Evolutionary conservation across 2,113 vertebrate genomes (phyloP).

Genomic region (Agelaius phoeniceus): DNA sequence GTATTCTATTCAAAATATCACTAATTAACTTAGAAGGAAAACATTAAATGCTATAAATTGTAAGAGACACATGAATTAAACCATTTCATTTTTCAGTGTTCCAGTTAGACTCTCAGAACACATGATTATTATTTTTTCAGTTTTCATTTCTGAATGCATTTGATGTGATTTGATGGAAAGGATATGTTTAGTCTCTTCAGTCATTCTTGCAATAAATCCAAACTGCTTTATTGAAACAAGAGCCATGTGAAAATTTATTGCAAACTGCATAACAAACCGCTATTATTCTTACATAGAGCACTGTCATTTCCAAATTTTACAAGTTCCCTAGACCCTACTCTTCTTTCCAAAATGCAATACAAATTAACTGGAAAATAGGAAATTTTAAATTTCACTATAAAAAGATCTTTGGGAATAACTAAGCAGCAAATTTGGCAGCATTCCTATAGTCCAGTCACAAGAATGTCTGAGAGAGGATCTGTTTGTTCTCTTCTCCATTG

Average conservation of each 20-base stretch:
- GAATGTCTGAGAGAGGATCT: accelerated
- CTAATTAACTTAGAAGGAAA: conserved; percentile 38
- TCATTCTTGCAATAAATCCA: neutral
- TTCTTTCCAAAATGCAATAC: neutral
- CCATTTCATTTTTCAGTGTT: neutral
- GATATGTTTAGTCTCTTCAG: neutral
- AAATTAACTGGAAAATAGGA: neutral
- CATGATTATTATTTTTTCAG: neutral
- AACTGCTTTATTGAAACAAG: neutral
- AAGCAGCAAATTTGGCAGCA: neutral
- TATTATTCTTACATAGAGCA: neutral
- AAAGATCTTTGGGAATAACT: neutral
- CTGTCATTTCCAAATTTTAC: neutral
- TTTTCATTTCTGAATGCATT: neutral
- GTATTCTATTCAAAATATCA: neutral
- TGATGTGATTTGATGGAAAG: neutral
- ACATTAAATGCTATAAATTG: neutral
- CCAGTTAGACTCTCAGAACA: neutral
- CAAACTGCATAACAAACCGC: neutral
- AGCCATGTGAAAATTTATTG: neutral
- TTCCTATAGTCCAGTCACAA: neutral
- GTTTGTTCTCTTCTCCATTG: neutral
- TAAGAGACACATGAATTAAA: conserved; percentile 3
- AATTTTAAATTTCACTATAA: neutral
- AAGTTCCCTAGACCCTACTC: neutral